Evolutionary conservation across 1,140 invertebrate genomes (phyloP).

Genomic region (Drosophila dunni): DNA sequence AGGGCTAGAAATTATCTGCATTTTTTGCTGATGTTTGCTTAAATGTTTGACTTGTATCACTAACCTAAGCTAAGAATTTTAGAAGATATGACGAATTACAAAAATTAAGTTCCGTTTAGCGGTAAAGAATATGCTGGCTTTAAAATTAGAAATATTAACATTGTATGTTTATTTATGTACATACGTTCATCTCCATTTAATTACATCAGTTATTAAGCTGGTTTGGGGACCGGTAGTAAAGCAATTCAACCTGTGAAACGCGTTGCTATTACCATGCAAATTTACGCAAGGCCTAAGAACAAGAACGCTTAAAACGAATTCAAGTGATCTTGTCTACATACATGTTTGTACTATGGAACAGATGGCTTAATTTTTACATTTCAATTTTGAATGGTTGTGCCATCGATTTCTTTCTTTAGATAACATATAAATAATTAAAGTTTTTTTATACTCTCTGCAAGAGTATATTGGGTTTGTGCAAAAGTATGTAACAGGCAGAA

Average conservation of each 20-base stretch:
- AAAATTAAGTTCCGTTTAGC: not conserved
- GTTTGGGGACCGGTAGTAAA: constrained; percentile 62
- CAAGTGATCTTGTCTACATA: constrained; percentile 30
- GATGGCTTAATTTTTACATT: no score
- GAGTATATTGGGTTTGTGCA: no score
- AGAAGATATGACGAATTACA: no score
- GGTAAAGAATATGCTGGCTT: not conserved
- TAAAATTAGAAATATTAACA: not conserved
- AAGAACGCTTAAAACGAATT: constrained; percentile 13
- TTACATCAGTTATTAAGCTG: constrained; percentile 40
- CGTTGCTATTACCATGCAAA: constrained; percentile 64
- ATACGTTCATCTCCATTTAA: constrained; percentile 8
- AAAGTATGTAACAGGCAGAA: no score
- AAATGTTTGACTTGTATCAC: no score
- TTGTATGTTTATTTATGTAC: not conserved
- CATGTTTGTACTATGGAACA: constrained; percentile 5
- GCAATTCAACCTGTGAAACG: constrained; percentile 35
- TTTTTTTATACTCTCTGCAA: no score
- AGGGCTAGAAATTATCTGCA: no score
- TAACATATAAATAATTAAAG: no score
- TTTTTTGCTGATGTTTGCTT: no score
- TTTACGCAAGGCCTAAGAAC: constrained; percentile 35
- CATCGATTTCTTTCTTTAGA: no score
- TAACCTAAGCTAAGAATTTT: no score
- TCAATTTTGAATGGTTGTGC: no score